These are phyloP conservation scores for Agriopis aurantiaria DNA, from an alignment of 2,888 invertebrate species.

Conservation along the genomic window DNA sequence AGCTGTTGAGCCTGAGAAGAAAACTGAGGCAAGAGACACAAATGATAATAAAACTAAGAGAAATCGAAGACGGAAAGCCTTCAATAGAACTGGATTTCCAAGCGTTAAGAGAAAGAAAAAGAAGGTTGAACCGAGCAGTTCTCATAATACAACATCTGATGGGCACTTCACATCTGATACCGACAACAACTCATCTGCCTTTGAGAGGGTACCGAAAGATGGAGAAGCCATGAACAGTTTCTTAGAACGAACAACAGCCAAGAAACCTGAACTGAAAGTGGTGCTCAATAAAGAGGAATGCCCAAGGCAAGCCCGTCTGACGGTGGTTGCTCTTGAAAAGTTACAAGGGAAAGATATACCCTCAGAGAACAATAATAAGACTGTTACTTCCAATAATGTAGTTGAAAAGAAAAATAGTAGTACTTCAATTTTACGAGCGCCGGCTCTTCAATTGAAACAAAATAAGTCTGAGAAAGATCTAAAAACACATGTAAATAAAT, in stretches of 20 bases:
- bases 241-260: conserved; percentile 86
- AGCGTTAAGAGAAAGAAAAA: conserved; percentile 94
- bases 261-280: conserved; percentile 79
- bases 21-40: conserved; percentile 59
- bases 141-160: conserved; percentile 64
- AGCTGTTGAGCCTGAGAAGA: conserved; percentile 62
- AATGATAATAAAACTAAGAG: conserved; percentile 74
- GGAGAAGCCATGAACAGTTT: conserved; percentile 90
- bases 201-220: conserved; percentile 90
- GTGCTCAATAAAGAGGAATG: conserved; percentile 83
- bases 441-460: conserved; percentile 76
- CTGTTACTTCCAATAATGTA: conserved; percentile 49
- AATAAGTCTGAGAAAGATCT: conserved; percentile 75
- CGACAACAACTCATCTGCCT: conserved; percentile 77
- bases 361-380: conserved; percentile 61
- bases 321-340: conserved; percentile 87
- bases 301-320: conserved; percentile 84
- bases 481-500: conserved; percentile 80
- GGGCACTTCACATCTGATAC: conserved; percentile 76
- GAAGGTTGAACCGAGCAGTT: conserved; percentile 75
- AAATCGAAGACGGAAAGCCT: conserved; percentile 90
- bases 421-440: conserved; percentile 77
- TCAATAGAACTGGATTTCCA: conserved; percentile 96
- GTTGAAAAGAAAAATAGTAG: conserved; percentile 65
- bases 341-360: conserved; percentile 82